phyloP scores from a whole-genome alignment of 2,888 invertebrate genomes.

The Ormyrus nitidulus region DNA sequence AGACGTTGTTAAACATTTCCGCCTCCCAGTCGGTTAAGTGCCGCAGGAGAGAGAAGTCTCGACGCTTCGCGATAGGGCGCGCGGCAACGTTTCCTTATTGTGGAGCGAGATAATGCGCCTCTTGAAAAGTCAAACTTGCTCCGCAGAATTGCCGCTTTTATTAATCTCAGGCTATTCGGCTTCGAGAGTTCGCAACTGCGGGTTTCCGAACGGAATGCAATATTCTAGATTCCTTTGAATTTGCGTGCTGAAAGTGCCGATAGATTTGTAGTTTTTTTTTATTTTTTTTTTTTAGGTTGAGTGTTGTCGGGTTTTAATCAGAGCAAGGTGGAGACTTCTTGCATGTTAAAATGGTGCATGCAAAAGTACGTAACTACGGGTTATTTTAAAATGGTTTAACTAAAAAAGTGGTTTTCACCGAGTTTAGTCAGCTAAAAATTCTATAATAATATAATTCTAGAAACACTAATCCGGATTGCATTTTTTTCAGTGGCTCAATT shows the following conservation, averaged over 20 bases:
- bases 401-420: not conserved
- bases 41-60: not conserved
- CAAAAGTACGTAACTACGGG: no score
- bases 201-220: slow-evolving; percentile 37
- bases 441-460: not conserved
- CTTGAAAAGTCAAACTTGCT: slow-evolving; percentile 23
- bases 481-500: no score
- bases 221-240: slow-evolving; percentile 24
- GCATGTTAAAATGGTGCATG: no score
- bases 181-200: slow-evolving; percentile 40
- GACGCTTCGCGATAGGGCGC: slow-evolving; percentile 6
- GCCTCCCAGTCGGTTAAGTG: no score
- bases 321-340: no score
- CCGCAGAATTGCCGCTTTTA: slow-evolving; percentile 31
- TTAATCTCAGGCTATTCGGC: slow-evolving; percentile 11
- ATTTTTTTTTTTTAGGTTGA: no score
- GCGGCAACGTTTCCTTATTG: slow-evolving; percentile 26
- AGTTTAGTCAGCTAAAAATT: not conserved
- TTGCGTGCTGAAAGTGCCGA: slow-evolving; percentile 8
- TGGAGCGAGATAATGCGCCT: slow-evolving; percentile 14
- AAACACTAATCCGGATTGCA: no score
- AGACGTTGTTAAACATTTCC: slow-evolving; percentile 14
- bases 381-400: not conserved
- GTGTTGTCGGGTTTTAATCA: not conserved
- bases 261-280: not conserved